Evolutionary conservation across 2,113 vertebrate genomes (phyloP).

Genomic region (Promerops cafer): DNA sequence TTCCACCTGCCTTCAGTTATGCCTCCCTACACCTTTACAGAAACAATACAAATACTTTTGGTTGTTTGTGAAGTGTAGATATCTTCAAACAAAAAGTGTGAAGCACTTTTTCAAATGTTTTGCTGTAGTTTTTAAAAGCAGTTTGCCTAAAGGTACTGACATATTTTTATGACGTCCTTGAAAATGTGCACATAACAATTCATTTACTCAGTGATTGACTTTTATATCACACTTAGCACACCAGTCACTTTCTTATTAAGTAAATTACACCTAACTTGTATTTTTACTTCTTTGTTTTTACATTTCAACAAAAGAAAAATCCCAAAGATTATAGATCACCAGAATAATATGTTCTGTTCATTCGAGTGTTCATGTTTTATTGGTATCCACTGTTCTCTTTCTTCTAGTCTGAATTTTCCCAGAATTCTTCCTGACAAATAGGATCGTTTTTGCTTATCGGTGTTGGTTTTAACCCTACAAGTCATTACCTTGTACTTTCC

Average conservation of each 20-base stretch:
- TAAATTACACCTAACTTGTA: background rate
- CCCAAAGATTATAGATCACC: background rate
- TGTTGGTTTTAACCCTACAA: background rate
- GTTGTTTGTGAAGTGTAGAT: background rate
- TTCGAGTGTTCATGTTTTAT: background rate
- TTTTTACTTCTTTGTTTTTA: background rate
- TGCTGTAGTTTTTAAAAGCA: background rate
- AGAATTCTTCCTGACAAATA: background rate
- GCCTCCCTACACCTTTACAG: background rate
- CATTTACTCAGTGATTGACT: background rate
- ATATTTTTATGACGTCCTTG: background rate
- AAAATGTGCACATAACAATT: background rate
- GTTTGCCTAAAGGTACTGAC: background rate
- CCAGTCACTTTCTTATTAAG: background rate
- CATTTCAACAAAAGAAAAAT: background rate
- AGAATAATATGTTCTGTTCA: background rate
- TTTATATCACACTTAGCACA: rapidly evolving
- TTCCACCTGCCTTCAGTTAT: background rate
- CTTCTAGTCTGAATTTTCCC: background rate
- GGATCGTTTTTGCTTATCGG: background rate
- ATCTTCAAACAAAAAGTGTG: background rate
- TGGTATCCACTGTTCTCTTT: background rate
- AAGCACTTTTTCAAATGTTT: background rate
- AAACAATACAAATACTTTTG: background rate
- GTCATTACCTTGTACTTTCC: background rate